A percentile compares a stretch with the other conserved stretches of the same genome.
These are phyloP conservation scores for Ostrea edulis DNA, from an alignment of 1,140 invertebrate species.

Conservation along the genomic window DNA sequence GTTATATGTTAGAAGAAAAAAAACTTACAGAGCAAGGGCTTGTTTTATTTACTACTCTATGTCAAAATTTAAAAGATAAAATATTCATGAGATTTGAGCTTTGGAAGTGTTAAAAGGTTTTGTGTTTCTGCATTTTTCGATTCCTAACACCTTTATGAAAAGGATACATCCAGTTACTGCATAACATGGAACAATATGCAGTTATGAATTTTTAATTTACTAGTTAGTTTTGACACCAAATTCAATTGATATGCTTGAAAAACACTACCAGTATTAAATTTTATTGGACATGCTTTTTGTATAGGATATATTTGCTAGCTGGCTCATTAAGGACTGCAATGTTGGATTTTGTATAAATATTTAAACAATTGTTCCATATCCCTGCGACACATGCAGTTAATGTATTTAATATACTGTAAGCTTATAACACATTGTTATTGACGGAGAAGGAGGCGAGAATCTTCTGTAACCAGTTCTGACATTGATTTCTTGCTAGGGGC, in stretches of 20 bases:
- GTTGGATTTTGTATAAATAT: background rate
- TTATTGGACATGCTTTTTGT: background rate
- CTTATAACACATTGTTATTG: background rate
- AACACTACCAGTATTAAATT: background rate
- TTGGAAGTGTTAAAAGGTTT: background rate
- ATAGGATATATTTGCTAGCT: background rate
- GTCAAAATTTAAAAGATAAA: background rate
- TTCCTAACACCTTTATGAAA: background rate
- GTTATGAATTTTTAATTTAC: background rate
- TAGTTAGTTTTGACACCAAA: background rate
- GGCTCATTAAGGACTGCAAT: background rate
- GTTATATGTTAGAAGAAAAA: background rate
- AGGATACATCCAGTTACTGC: background rate
- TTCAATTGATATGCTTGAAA: background rate
- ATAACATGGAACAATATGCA: background rate
- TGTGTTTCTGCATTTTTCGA: background rate
- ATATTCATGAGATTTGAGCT: background rate
- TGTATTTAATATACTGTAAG: background rate
- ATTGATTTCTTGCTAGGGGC: slow-evolving; percentile 29
- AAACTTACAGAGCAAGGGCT: background rate
- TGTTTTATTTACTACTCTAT: background rate
- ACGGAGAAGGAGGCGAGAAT: background rate
- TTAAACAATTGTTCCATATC: background rate
- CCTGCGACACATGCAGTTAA: background rate
- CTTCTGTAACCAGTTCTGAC: slow-evolving; percentile 15